These are phyloP conservation scores for Sitta carolinensis DNA, from an alignment of 2,797 vertebrate species.

Conservation along the genomic window DNA sequence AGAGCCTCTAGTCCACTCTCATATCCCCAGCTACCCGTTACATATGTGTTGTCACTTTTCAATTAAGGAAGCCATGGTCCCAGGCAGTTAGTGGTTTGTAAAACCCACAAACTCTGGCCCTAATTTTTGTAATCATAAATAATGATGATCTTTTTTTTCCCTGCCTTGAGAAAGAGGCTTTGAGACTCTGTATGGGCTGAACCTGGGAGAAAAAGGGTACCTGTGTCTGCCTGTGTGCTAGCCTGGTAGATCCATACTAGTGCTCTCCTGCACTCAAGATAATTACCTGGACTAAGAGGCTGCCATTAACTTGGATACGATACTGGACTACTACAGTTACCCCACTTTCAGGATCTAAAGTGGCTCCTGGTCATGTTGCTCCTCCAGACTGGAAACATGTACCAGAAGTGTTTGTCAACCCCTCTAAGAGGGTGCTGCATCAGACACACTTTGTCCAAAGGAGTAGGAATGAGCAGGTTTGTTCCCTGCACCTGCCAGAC, in stretches of 20 bases:
- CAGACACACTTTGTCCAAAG: background rate
- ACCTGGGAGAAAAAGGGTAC: background rate
- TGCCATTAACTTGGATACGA: background rate
- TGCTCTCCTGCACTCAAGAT: background rate
- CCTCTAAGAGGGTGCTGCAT: background rate
- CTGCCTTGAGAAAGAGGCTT: background rate
- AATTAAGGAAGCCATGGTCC: background rate
- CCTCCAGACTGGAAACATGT: background rate
- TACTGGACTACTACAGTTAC: background rate
- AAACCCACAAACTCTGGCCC: background rate
- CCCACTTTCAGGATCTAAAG: background rate
- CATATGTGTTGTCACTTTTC: background rate
- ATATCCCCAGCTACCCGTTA: background rate
- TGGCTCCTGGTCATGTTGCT: background rate
- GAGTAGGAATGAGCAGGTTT: rapidly evolving
- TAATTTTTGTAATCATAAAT: background rate
- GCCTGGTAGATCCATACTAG: background rate
- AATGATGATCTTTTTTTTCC: background rate
- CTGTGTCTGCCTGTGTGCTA: background rate
- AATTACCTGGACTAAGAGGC: background rate
- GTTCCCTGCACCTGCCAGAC: background rate
- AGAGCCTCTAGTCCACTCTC: background rate
- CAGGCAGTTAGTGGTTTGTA: background rate
- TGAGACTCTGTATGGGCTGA: background rate
- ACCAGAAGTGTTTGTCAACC: background rate